Percentiles rank a stretch among this genome's conserved stretches.
Evolutionary conservation across 1,140 invertebrate genomes (phyloP).

Genomic region (Drosophila pandora): DNA sequence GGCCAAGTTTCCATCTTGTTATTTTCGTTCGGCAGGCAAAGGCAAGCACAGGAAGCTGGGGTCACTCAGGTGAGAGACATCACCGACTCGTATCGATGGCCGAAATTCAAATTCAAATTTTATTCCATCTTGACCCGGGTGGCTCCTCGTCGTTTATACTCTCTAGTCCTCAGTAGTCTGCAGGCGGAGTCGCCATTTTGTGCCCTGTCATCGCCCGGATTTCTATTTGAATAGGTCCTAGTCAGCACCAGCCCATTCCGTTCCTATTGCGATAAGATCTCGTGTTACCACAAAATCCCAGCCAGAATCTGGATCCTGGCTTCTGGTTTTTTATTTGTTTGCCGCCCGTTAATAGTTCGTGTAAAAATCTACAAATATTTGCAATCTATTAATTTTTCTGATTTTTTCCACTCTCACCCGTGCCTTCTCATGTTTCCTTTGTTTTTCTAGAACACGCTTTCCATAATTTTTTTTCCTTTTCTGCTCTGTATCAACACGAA

Average conservation of each 20-base stretch:
- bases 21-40: slow-evolving; percentile 62
- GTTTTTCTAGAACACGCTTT: slow-evolving; percentile 73
- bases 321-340: slow-evolving; percentile 34
- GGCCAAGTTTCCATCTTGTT: slow-evolving; percentile 67
- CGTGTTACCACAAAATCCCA: slow-evolving; percentile 48
- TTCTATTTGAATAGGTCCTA: slow-evolving; percentile 62
- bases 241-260: slow-evolving; percentile 4
- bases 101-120: slow-evolving; percentile 71
- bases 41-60: slow-evolving; percentile 2
- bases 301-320: slow-evolving; percentile 23
- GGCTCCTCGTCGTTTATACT: background rate
- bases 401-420: slow-evolving; percentile 28
- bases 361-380: slow-evolving; percentile 83
- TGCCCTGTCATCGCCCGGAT: slow-evolving; percentile 35
- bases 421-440: slow-evolving; percentile 55
- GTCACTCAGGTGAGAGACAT: slow-evolving; percentile 52
- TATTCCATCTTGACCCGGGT: slow-evolving; percentile 45
- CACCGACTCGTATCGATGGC: slow-evolving; percentile 33
- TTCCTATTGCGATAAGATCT: slow-evolving; percentile 42
- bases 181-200: slow-evolving; percentile 21
- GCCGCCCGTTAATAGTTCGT: slow-evolving; percentile 78
- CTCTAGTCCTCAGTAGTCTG: background rate
- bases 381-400: slow-evolving; percentile 81
- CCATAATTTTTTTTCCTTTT: slow-evolving; percentile 53
- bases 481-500: slow-evolving; percentile 59